Evolutionary conservation across 2,113 vertebrate genomes (phyloP).

Genomic region (Procavia capensis): DNA sequence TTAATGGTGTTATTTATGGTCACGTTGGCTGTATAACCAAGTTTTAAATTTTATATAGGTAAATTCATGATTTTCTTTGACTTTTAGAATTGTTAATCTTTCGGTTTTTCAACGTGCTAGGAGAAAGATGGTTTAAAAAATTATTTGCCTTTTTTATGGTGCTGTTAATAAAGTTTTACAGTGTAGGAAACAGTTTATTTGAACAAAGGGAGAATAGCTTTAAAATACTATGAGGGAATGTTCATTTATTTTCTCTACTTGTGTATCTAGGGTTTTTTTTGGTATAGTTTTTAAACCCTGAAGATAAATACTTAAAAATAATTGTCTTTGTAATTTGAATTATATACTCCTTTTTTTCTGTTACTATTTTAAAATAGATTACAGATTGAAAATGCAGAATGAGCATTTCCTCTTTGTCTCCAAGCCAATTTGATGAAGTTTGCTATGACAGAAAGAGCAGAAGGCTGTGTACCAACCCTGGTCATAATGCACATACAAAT

Average conservation of each 20-base stretch:
- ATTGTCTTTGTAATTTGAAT: constrained; percentile 1
- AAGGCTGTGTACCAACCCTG: background rate
- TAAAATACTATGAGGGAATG: background rate
- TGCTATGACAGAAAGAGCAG: background rate
- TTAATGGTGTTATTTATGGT: background rate
- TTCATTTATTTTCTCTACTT: constrained; percentile 10
- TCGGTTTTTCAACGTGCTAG: background rate
- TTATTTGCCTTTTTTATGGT: background rate
- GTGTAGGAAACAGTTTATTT: background rate
- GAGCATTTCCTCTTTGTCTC: background rate
- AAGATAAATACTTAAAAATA: constrained; percentile 22
- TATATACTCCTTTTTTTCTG: background rate
- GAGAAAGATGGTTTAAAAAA: background rate
- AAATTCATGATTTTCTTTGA: background rate
- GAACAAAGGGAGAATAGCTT: background rate
- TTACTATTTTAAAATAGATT: background rate
- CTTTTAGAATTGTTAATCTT: background rate
- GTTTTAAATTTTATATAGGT: constrained; percentile 20
- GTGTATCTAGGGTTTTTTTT: background rate
- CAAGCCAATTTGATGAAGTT: background rate
- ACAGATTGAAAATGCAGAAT: background rate
- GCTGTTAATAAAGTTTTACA: background rate
- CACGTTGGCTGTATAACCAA: background rate
- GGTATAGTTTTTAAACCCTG: constrained; percentile 7
- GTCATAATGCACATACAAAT: background rate